Base-by-base conservation (phyloP, 1,140 invertebrate genomes). In the Macrostomum lignano region DNA sequence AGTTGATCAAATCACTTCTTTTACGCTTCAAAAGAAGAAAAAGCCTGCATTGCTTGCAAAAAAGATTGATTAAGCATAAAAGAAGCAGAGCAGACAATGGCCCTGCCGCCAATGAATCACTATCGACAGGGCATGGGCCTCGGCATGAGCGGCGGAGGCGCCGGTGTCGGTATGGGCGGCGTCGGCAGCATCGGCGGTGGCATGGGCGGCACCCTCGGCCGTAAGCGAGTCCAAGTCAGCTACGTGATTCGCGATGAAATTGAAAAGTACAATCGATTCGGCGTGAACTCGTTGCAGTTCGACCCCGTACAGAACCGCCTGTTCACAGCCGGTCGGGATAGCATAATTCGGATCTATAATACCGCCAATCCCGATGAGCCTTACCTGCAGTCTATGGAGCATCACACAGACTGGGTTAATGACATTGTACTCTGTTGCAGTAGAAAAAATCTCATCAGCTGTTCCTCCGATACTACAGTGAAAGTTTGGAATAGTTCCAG, bases 401-500 rank as follows among this genome's bases (percentile, higher is more conserved):
- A 96, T 61, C 88, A 96, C 49, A 94, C 84, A 11, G 88, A 98
- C 58, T 98, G 88, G 88, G 82, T 96, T 9, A 96, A 96, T 60
- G 88, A 96, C 61, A 86, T 96, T 53, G 74, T 94, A 7, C 62
- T 96, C 1, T 96, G 86, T 52, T 91, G 84, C 60, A 73, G 74
- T 42, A 84, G 84, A 20, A 73, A 78, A 59, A 84, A 91, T n/a
- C n/a, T n/a, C n/a, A n/a, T n/a, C n/a, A n/a, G n/a, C n/a, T n/a
- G n/a, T n/a, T n/a, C n/a, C n/a, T n/a, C n/a, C n/a, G 91, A 98
- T 55, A 94, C 86, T 24, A 98, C 88, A 22, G 82, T 98, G 0
- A 98, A 98, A 65, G 78, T 98, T 32, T 98, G 88, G 91, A 96
- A 94, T 63, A 81, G 84, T 10, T 79, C 88, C 40, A 94, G 94